These are phyloP conservation scores for Strix uralensis DNA, from an alignment of 2,113 vertebrate genomes.

Conservation along the genomic window DNA sequence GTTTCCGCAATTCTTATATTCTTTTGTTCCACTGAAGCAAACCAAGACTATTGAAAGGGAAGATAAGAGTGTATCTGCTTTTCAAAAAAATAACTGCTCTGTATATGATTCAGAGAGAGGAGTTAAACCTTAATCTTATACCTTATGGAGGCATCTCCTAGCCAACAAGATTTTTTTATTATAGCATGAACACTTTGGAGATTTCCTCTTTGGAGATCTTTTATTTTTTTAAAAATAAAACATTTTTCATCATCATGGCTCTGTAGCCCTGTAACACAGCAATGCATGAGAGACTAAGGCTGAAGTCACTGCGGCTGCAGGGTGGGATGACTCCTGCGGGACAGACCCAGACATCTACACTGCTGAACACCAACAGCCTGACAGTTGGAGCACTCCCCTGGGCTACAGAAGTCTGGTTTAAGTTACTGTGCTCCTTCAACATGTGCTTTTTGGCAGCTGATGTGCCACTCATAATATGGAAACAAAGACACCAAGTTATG, in stretches of 20 bases:
- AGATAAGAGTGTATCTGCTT: neutral
- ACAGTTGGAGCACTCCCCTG: neutral
- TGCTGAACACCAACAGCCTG: neutral
- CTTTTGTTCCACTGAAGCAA: neutral
- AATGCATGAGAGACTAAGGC: neutral
- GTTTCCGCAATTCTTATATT: neutral
- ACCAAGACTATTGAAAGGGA: neutral
- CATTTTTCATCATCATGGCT: neutral
- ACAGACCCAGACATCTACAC: neutral
- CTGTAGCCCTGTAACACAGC: neutral
- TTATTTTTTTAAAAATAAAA: neutral
- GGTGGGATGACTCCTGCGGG: neutral
- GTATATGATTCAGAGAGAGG: neutral
- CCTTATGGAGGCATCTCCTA: neutral
- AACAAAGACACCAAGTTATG: rapidly evolving
- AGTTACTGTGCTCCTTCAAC: neutral
- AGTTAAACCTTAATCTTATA: neutral
- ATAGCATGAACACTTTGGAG: neutral
- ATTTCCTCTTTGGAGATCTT: neutral
- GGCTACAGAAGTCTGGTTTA: neutral
- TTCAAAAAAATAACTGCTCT: neutral
- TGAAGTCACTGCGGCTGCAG: rapidly evolving
- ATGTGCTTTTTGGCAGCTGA: neutral
- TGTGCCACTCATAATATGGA: neutral
- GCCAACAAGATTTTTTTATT: neutral